phyloP scores from a whole-genome alignment of 2,888 invertebrate genomes.

The Macrosiphum euphorbiae region DNA sequence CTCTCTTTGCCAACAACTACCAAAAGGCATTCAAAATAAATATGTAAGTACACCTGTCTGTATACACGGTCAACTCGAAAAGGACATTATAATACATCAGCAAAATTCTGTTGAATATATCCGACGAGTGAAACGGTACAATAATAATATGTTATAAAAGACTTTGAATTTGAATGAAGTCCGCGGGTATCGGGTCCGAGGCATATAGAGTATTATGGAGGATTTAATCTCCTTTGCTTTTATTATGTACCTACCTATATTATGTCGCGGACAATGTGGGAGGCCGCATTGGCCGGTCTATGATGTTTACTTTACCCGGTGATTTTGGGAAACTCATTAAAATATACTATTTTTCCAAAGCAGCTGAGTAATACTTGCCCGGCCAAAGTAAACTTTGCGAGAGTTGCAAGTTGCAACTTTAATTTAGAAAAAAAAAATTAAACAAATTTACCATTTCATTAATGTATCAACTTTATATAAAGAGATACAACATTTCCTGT shows the following conservation, averaged over 20 bases:
- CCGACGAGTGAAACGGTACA: neutral
- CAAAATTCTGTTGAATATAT: conserved; percentile 1
- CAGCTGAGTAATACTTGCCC: neutral
- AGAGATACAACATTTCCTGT: neutral
- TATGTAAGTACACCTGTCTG: neutral
- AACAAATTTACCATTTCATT: neutral
- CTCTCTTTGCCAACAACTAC: conserved; percentile 40
- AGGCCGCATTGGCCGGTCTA: neutral
- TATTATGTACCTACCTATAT: neutral
- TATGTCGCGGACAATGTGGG: neutral
- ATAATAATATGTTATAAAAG: neutral
- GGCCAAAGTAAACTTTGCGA: neutral
- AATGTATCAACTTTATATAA: neutral
- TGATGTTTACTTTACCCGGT: neutral
- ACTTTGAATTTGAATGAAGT: conserved; percentile 26
- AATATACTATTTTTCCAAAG: neutral
- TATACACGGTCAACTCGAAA: conserved; percentile 1
- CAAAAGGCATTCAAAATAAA: conserved; percentile 44
- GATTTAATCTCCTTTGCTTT: neutral
- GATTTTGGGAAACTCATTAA: neutral
- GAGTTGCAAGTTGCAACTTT: neutral
- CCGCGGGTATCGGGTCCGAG: neutral
- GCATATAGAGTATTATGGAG: neutral
- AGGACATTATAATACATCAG: neutral
- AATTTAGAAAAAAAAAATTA: neutral